These are phyloP conservation scores for Oscheius sp. DNA, from an alignment of 1,140 invertebrate species.

Conservation along the genomic window DNA sequence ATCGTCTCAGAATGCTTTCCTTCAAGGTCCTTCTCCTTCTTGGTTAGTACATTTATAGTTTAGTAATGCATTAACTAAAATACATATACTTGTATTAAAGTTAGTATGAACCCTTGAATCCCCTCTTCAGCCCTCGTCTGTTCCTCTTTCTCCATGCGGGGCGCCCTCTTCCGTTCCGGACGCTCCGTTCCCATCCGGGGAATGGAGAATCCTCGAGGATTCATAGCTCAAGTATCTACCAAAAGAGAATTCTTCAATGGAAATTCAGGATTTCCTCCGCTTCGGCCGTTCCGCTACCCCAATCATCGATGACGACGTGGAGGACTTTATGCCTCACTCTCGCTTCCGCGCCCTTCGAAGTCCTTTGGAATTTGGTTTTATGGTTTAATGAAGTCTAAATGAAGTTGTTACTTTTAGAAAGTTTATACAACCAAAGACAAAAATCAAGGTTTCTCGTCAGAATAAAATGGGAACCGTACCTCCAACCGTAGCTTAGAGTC, in stretches of 20 bases:
- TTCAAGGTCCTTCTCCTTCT: too few relatives aligned
- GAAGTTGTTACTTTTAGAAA: background rate
- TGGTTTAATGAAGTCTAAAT: background rate
- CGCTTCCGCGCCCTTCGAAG: background rate
- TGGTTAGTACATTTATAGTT: too few relatives aligned
- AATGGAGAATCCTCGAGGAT: background rate
- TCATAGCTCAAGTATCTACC: background rate
- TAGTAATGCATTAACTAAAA: too few relatives aligned
- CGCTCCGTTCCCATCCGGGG: conserved; percentile 19
- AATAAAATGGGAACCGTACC: background rate
- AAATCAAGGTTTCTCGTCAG: background rate
- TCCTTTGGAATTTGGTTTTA: background rate
- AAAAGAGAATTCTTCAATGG: background rate
- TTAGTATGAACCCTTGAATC: too few relatives aligned
- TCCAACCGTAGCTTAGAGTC: too few relatives aligned
- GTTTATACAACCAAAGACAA: background rate
- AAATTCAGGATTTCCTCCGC: background rate
- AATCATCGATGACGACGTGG: background rate
- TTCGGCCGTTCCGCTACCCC: background rate
- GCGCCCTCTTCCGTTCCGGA: conserved; percentile 29
- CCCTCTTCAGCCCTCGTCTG: background rate
- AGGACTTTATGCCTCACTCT: background rate
- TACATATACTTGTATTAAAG: too few relatives aligned
- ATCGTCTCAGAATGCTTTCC: too few relatives aligned
- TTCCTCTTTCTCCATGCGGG: conserved; percentile 1